Evolutionary conservation across 2,113 vertebrate species (phyloP).

Genomic region (Spizaetus ornatus): DNA sequence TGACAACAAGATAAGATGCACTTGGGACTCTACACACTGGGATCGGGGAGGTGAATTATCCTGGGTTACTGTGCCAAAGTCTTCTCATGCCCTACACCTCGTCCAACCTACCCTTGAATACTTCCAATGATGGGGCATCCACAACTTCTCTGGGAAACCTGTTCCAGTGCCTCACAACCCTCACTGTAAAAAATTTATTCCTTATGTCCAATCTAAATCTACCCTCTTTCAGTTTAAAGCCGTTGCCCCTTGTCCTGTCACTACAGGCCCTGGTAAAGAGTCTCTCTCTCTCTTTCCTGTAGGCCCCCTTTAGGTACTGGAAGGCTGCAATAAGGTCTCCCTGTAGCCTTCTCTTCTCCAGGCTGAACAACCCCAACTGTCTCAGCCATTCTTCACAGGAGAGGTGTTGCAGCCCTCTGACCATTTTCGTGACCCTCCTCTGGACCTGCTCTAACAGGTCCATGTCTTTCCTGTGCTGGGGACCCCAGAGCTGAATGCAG

Average conservation of each 20-base stretch:
- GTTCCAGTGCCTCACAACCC: not conserved
- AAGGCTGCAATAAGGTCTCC: not conserved
- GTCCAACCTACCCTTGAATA: not conserved
- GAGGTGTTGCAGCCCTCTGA: not conserved
- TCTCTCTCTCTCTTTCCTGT: not conserved
- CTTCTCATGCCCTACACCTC: not conserved
- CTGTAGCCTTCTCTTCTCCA: not conserved
- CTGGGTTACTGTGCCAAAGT: not conserved
- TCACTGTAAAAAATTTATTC: not conserved
- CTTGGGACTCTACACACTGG: not conserved
- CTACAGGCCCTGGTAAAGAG: not conserved
- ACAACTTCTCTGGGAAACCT: not conserved
- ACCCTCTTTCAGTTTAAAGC: not conserved
- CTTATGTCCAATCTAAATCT: not conserved
- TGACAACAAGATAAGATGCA: not conserved
- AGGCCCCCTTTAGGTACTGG: not conserved
- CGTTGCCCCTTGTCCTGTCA: not conserved
- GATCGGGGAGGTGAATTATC: not conserved
- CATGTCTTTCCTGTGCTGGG: not conserved
- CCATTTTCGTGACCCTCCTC: not conserved
- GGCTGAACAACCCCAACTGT: not conserved
- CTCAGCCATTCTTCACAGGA: no score
- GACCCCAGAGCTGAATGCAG: not conserved
- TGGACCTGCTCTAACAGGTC: not conserved
- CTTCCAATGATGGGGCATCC: not conserved